These are phyloP conservation scores for Solenopsis invicta DNA, from an alignment of 1,140 invertebrate genomes.

Conservation along the genomic window DNA sequence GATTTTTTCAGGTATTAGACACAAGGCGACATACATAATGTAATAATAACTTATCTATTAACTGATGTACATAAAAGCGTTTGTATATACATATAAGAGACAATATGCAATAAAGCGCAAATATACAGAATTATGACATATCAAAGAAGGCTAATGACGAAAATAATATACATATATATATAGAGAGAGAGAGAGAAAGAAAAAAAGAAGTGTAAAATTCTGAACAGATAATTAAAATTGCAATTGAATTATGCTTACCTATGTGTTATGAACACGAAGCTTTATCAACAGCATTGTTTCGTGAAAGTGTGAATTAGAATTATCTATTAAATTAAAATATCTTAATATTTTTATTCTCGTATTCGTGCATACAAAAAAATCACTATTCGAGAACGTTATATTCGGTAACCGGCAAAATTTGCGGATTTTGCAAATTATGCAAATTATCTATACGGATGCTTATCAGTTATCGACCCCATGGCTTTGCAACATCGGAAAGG, in stretches of 20 bases:
- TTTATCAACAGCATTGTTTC: conserved; percentile 29
- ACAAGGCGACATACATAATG: conserved; percentile 63
- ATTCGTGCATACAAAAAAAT: conserved; percentile 78
- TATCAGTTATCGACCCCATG: neutral
- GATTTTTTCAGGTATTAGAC: conserved; percentile 73
- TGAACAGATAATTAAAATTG: conserved; percentile 53
- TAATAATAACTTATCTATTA: conserved; percentile 58
- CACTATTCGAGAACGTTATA: conserved; percentile 25
- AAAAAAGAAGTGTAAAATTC: neutral
- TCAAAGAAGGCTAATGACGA: conserved; percentile 26
- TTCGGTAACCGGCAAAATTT: neutral
- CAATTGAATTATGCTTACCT: conserved; percentile 50
- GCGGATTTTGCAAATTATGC: conserved; percentile 3
- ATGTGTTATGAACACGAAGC: conserved; percentile 19
- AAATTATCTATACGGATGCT: neutral
- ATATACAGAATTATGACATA: conserved; percentile 43
- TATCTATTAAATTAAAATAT: conserved; percentile 81
- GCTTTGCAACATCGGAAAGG: neutral
- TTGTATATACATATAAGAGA: conserved; percentile 65
- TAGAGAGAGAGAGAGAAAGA: conserved; percentile 31
- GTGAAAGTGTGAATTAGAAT: conserved; percentile 54
- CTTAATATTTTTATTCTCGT: conserved; percentile 77
- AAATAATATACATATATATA: conserved; percentile 46
- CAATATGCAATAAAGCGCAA: conserved; percentile 31
- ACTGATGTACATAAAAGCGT: conserved; percentile 71